Evolutionary conservation across 2,888 invertebrate genomes (phyloP), one percentile per base, ranked within the genome.

Genomic region (Phyto melanocephala): DNA sequence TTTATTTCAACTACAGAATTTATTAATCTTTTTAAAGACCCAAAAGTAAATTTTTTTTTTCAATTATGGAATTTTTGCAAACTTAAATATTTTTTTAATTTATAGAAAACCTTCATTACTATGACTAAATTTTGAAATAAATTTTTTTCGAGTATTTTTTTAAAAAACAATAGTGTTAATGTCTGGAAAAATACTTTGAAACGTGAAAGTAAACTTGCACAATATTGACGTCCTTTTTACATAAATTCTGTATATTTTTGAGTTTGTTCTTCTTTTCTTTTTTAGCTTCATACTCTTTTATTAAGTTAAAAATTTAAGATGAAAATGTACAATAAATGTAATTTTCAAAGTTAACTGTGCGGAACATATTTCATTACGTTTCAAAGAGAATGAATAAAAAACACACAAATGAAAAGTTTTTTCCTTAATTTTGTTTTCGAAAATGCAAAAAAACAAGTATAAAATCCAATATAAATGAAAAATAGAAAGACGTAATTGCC

Each of bases 261-360:
- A 17, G 42, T 15, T 20, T 42, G n/a, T n/a, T n/a, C n/a, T n/a
- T n/a, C n/a, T n/a, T n/a, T 13, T 40, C 33, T 7, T 33, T 8
- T 58, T 22, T 15, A 1, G 1, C 8, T 56, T 56, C 15, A 54
- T 33, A 15, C 45, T 42, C 5, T 70, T 1, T 2, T 33, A 7
- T 60, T 47, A 17, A 56, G 20, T 20, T 37, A 37, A 37, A 72
- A 17, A 24, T 24, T 50, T 10, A 37, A 35, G 1, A 58, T 33
- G 0, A 28, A 72, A 71, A 65, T 40, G 71, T 65, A 65, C 78
- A 79, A 65, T 42, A 65, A 79, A 65, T 79, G 58, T 65, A 79
- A 65, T 65, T 72, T 72, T 47, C 58, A 72, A 65, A 71, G 65
- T 72, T 72, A 79, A 79, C 56, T 79, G 56, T 67, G 71, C 63